These are phyloP conservation scores for Toxonevra muliebris DNA, from an alignment of 2,888 invertebrate species.

Conservation along the genomic window DNA sequence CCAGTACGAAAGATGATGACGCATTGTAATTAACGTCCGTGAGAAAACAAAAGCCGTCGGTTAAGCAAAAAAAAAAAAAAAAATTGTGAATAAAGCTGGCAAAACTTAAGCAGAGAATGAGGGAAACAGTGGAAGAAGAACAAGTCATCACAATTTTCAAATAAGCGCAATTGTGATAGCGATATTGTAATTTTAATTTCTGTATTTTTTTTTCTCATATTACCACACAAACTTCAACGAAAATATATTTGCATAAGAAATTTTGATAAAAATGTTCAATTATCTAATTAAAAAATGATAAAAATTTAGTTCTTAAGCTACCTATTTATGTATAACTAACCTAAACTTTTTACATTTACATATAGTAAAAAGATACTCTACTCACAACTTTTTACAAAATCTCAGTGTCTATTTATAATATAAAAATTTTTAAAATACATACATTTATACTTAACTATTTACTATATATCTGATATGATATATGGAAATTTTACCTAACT, in stretches of 20 bases:
- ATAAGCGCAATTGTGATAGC: constrained; percentile 48
- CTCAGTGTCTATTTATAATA: constrained; percentile 56
- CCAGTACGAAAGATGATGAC: neutral
- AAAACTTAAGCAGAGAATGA: neutral
- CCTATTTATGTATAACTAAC: constrained; percentile 15
- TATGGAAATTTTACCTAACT: neutral
- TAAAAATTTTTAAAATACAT: constrained; percentile 27
- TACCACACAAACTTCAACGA: constrained; percentile 5
- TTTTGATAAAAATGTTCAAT: neutral
- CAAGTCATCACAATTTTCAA: constrained; percentile 25
- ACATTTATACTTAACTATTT: constrained; percentile 11
- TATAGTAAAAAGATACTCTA: constrained; percentile 27
- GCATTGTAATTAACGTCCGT: constrained; percentile 12
- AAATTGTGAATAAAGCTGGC: neutral
- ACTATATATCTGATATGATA: neutral
- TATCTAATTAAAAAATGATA: constrained; percentile 28
- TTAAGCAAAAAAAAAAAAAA: constrained; percentile 23
- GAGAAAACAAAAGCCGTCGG: constrained; percentile 32
- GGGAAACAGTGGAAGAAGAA: constrained; percentile 20
- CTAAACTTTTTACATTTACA: no score
- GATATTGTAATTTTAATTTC: constrained; percentile 14
- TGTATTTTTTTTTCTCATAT: neutral
- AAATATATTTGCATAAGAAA: constrained; percentile 3
- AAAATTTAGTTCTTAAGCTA: constrained; percentile 44
- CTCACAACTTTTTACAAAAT: constrained; percentile 45